These are phyloP conservation scores for Frankliniella intonsa DNA, from an alignment of 2,888 invertebrate species.

Conservation along the genomic window DNA sequence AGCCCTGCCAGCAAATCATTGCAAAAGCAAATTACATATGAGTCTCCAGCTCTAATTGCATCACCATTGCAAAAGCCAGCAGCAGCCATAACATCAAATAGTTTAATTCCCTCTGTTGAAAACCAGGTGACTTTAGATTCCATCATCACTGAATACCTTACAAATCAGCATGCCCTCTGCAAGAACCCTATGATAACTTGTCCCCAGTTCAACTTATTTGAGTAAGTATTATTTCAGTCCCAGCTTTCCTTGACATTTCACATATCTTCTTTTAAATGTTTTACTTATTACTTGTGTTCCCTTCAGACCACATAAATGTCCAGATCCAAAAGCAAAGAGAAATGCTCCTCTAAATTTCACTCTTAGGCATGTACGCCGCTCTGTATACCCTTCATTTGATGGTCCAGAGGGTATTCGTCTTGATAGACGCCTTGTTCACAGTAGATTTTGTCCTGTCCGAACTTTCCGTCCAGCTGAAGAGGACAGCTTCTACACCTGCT, in stretches of 20 bases:
- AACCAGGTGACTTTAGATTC: constrained; percentile 71
- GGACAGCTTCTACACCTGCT: constrained; percentile 71
- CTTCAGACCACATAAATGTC: constrained; percentile 89
- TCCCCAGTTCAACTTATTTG: constrained; percentile 90
- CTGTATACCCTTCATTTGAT: constrained; percentile 53
- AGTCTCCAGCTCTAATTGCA: constrained; percentile 40
- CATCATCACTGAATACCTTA: constrained; percentile 93
- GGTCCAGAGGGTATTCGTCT: constrained; percentile 59
- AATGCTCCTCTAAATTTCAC: constrained; percentile 68
- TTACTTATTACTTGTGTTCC: constrained; percentile 33
- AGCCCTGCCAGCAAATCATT: constrained; percentile 45
- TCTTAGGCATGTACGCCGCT: constrained; percentile 55
- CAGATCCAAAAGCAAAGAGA: constrained; percentile 70
- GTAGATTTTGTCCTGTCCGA: constrained; percentile 71
- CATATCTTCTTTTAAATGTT: constrained; percentile 31
- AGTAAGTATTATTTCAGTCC: constrained; percentile 54
- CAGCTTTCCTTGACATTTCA: constrained; percentile 28
- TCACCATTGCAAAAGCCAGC: constrained; percentile 33
- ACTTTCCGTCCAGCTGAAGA: constrained; percentile 65
- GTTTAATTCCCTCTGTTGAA: constrained; percentile 33
- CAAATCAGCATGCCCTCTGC: constrained; percentile 96
- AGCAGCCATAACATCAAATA: constrained; percentile 25
- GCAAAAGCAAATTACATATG: constrained; percentile 52
- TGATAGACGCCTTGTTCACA: constrained; percentile 79
- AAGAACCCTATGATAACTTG: constrained; percentile 97